These are phyloP conservation scores for Macrobrachium nipponense DNA, from an alignment of 1,140 invertebrate species.

Conservation along the genomic window DNA sequence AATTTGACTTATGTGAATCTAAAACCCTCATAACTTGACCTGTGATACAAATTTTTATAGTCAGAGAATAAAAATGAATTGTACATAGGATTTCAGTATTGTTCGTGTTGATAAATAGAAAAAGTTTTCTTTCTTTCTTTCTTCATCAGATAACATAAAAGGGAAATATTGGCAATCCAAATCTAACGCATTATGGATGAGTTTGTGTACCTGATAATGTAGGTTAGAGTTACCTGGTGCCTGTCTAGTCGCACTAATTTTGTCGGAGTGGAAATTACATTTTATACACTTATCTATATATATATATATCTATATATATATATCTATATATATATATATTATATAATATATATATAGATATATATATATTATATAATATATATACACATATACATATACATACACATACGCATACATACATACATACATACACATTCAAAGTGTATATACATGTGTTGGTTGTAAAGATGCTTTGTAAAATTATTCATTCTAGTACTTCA, in stretches of 20 bases:
- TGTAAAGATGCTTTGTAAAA: not conserved
- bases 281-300: not conserved
- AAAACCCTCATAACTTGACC: no score
- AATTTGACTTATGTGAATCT: no score
- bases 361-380: no score
- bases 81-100: no score
- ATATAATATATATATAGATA: no score
- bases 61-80: no score
- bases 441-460: conserved; percentile 7
- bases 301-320: not conserved
- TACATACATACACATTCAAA: not conserved
- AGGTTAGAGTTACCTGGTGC: conserved; percentile 57
- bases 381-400: no score
- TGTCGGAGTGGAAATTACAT: not conserved
- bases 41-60: no score
- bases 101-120: not conserved
- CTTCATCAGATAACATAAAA: not conserved
- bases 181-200: conserved; percentile 45
- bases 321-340: no score
- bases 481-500: not conserved
- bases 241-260: conserved; percentile 57
- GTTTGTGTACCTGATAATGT: conserved; percentile 59
- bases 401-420: not conserved
- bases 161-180: conserved; percentile 36
- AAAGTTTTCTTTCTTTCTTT: not conserved